Percentiles rank a stretch among this genome's conserved stretches.
phyloP scores from a whole-genome alignment of 2,113 vertebrate genomes.

The Albula glossodonta region DNA sequence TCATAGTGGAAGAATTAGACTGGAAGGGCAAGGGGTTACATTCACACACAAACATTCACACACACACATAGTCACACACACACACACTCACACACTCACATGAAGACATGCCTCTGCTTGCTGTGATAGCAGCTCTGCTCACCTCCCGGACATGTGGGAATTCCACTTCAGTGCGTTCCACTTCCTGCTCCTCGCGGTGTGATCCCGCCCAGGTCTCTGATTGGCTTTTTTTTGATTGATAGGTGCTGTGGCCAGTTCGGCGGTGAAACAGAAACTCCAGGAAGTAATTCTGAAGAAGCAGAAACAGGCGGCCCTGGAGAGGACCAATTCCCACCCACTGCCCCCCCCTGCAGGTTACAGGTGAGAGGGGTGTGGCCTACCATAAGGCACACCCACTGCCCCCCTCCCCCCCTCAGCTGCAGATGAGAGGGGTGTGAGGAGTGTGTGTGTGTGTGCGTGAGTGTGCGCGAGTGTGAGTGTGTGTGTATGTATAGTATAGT shows the following conservation, averaged over 20 bases:
- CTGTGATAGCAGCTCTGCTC: neutral
- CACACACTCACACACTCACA: neutral
- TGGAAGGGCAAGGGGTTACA: too few relatives aligned
- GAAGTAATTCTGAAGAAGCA: slow-evolving; percentile 92
- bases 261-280: slow-evolving; percentile 87
- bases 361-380: slow-evolving; percentile 50
- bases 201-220: neutral
- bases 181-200: neutral
- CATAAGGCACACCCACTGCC: slow-evolving; percentile 42
- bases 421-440: slow-evolving; percentile 62
- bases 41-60: too few relatives aligned
- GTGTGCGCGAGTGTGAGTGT: too few relatives aligned
- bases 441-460: neutral
- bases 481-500: too few relatives aligned
- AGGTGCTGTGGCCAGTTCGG: slow-evolving; percentile 88
- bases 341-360: slow-evolving; percentile 75
- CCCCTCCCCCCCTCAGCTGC: slow-evolving; percentile 72
- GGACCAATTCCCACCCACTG: slow-evolving; percentile 73
- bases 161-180: slow-evolving; percentile 6
- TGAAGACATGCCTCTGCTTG: neutral
- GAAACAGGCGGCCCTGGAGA: slow-evolving; percentile 83
- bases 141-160: slow-evolving; percentile 8
- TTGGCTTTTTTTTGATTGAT: slow-evolving; percentile 32
- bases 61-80: neutral
- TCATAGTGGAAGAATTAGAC: too few relatives aligned